Base-by-base conservation (phyloP, 1,140 invertebrate species). In the Trachelipus rathkii region DNA sequence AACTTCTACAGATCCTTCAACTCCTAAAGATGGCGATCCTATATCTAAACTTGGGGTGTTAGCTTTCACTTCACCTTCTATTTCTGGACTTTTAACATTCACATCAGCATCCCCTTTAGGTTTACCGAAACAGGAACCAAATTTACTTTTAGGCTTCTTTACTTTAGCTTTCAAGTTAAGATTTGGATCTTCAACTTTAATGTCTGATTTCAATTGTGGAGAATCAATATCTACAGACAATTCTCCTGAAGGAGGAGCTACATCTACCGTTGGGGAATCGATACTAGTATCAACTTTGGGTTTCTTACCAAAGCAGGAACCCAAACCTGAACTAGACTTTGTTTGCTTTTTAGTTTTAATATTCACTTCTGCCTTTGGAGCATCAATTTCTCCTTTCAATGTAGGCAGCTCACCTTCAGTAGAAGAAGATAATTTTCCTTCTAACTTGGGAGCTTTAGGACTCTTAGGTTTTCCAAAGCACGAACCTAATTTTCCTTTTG, bases 381-480 rank as follows among this genome's bases (percentile, higher is more conserved):
- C 50, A 11, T 69, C 68, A 53, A 60, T 71, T 21, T 50, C 74
- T 44, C 24, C 66, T 21, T 53, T 53, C 45, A 19, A 71, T 76
- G 72, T 71, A 43, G 74, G 74, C 21, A 13, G 44, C 44, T 78
- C 74, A 23, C 70, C 10, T 21, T 76, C 74, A 33, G 71, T 23
- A 24, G 69, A 72, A 10, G n/a, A 73, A 23, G 72, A 60, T 50
- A 69, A 73, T 70, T 78, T 71, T 4, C 71, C 74, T 73, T 78
- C 74, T 53, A 71, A 2, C 8, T 13, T 19, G 11, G 11, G 11
- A 60, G 50, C n/a, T 73, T 75, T 33, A 15, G 70, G 74, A 69
- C 19, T 68, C 44, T 78, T 78, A 4, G 77, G 74, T 60, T 76
- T 78, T 0, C 77, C 77, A 72, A 78, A 78, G 71, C 74, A 78